These are phyloP conservation scores for Lophotis ruficrista DNA, from an alignment of 2,113 vertebrate genomes.

Conservation along the genomic window DNA sequence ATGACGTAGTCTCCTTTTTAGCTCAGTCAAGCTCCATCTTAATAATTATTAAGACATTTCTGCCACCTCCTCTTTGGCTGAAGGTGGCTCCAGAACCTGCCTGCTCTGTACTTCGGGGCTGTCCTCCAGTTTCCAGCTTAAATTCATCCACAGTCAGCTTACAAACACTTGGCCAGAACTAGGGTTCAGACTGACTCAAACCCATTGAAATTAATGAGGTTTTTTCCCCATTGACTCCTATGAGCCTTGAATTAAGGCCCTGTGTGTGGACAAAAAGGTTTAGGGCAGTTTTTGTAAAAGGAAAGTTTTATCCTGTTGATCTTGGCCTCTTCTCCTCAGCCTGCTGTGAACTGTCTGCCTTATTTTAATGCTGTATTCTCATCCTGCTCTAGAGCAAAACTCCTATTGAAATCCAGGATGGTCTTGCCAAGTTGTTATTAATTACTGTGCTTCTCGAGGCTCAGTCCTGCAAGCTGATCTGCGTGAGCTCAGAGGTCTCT, in stretches of 20 bases:
- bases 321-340: slow-evolving; percentile 58
- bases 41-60: slow-evolving; percentile 1
- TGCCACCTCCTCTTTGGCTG: background rate
- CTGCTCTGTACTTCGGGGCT: background rate
- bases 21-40: background rate
- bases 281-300: slow-evolving; percentile 56
- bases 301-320: slow-evolving; percentile 67
- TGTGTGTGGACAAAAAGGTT: slow-evolving; percentile 56
- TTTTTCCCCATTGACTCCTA: slow-evolving; percentile 45
- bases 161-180: slow-evolving; percentile 52
- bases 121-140: slow-evolving; percentile 9
- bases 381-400: slow-evolving; percentile 39
- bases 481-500: slow-evolving; percentile 46
- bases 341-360: slow-evolving; percentile 67
- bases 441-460: slow-evolving; percentile 44
- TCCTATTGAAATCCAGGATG: slow-evolving; percentile 14
- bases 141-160: slow-evolving; percentile 1
- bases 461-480: slow-evolving; percentile 54
- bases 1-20: background rate
- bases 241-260: slow-evolving; percentile 50
- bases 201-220: slow-evolving; percentile 37
- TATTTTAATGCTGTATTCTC: slow-evolving; percentile 59
- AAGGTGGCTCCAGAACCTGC: slow-evolving; percentile 18
- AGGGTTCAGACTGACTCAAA: slow-evolving; percentile 48
- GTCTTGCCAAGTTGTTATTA: slow-evolving; percentile 59